Percentiles rank a stretch among this genome's conserved stretches.
phyloP scores from a whole-genome alignment of 1,140 invertebrate species.

The Stegodyphus dumicola region DNA sequence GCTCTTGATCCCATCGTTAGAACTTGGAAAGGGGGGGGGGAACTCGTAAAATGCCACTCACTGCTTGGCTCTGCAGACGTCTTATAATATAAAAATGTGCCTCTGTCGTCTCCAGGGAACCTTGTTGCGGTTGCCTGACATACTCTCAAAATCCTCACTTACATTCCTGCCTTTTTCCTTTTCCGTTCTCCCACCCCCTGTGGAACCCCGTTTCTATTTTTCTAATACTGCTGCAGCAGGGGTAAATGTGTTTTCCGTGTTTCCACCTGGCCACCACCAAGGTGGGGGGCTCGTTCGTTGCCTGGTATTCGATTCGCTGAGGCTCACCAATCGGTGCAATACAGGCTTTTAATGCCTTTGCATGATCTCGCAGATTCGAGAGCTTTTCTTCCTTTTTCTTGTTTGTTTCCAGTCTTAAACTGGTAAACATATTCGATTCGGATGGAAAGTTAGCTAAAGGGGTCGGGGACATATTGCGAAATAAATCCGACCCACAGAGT shows the following conservation, averaged over 20 bases:
- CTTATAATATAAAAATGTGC: slow-evolving; percentile 34
- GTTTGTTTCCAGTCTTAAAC: slow-evolving; percentile 25
- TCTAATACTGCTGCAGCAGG: slow-evolving; percentile 7
- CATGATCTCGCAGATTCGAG: slow-evolving; percentile 15
- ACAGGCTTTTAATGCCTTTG: slow-evolving; percentile 52
- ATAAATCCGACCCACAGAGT: too few species aligned
- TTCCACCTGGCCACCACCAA: slow-evolving; percentile 34
- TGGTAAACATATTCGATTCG: neutral
- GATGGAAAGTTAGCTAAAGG: neutral
- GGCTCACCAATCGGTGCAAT: slow-evolving; percentile 12
- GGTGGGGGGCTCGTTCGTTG: neutral
- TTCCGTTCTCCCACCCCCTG: neutral
- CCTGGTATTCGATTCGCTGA: too few species aligned
- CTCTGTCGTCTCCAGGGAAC: slow-evolving; percentile 12
- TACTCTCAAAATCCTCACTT: slow-evolving; percentile 18
- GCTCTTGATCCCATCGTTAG: slow-evolving; percentile 17
- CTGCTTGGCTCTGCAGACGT: slow-evolving; percentile 7
- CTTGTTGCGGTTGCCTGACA: slow-evolving; percentile 42
- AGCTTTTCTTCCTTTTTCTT: slow-evolving; percentile 8
- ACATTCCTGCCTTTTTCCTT: slow-evolving; percentile 1
- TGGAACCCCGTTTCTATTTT: neutral
- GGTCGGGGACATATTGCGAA: neutral
- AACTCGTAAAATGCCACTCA: slow-evolving; percentile 32
- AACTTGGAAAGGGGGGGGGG: neutral
- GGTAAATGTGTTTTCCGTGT: slow-evolving; percentile 57